A percentile compares a stretch with the other conserved stretches of the same genome.
phyloP scores from a whole-genome alignment of 2,113 vertebrate genomes.

The Neotragus pygmaeus region DNA sequence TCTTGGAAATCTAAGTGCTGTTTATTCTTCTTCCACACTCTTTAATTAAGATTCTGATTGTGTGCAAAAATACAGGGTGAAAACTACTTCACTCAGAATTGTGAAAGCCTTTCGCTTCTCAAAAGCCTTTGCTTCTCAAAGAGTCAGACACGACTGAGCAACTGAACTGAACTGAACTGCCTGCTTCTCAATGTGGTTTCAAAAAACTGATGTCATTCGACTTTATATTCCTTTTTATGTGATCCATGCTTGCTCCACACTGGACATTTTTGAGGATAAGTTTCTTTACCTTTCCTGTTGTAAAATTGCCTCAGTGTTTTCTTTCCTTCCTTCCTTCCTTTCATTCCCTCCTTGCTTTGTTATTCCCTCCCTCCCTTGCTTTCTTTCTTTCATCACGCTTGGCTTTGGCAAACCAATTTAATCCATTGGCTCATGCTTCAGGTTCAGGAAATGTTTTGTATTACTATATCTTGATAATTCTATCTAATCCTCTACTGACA shows the following conservation, averaged over 20 bases:
- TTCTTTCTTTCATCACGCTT: neutral
- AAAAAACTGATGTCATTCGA: neutral
- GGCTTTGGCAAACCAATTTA: neutral
- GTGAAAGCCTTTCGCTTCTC: neutral
- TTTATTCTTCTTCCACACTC: neutral
- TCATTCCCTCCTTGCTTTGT: neutral
- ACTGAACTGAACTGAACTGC: too few relatives aligned
- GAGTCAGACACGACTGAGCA: fast-evolving
- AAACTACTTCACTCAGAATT: neutral
- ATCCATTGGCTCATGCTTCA: neutral
- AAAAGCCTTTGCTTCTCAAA: too few relatives aligned
- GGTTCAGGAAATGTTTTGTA: neutral
- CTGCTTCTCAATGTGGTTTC: neutral
- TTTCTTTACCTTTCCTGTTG: neutral
- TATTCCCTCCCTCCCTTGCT: neutral
- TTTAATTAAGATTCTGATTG: neutral
- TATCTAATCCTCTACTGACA: neutral
- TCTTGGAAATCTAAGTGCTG: neutral
- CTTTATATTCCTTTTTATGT: neutral
- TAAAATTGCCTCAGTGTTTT: neutral
- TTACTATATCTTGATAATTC: neutral
- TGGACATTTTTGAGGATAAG: neutral
- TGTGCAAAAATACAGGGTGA: neutral
- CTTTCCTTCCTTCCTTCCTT: neutral
- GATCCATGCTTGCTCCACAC: neutral